Percentiles rank a stretch among this genome's conserved stretches.
Conservation (phyloP, 2,797 vertebrate genomes). For the Acomys russatus region DNA sequence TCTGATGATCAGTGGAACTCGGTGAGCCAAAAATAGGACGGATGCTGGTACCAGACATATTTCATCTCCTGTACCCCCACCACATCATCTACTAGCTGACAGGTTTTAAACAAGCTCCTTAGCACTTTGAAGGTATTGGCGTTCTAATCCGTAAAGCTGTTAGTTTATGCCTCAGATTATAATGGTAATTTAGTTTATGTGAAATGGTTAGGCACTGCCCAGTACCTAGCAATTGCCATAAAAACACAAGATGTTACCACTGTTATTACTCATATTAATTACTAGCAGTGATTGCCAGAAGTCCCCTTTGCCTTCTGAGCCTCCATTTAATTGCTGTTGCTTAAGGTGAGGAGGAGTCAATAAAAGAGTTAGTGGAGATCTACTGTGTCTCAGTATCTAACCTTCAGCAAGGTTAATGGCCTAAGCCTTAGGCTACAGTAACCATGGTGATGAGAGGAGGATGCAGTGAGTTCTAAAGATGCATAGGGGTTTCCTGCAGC, state of each 20-base stretch:
- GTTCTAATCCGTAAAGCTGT: neutral
- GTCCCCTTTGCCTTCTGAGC: neutral
- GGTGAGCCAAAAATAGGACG: neutral
- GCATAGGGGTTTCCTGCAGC: neutral
- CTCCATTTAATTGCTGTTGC: neutral
- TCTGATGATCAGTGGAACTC: neutral
- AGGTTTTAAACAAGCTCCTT: neutral
- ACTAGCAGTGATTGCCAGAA: neutral
- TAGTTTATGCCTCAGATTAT: neutral
- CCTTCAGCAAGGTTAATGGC: neutral
- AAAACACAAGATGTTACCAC: neutral
- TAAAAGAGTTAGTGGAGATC: neutral
- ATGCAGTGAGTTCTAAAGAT: neutral
- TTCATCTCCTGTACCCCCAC: neutral
- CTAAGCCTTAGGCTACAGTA: neutral
- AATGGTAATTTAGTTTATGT: neutral
- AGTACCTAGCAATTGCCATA: neutral
- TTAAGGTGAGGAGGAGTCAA: neutral
- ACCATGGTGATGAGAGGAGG: neutral
- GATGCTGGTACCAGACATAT: neutral
- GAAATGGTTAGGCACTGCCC: neutral
- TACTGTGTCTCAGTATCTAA: neutral
- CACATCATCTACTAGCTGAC: neutral
- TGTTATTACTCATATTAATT: neutral
- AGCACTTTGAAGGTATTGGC: neutral